Conservation (phyloP, 2,888 invertebrate species). For the Ceramica pisi region DNA sequence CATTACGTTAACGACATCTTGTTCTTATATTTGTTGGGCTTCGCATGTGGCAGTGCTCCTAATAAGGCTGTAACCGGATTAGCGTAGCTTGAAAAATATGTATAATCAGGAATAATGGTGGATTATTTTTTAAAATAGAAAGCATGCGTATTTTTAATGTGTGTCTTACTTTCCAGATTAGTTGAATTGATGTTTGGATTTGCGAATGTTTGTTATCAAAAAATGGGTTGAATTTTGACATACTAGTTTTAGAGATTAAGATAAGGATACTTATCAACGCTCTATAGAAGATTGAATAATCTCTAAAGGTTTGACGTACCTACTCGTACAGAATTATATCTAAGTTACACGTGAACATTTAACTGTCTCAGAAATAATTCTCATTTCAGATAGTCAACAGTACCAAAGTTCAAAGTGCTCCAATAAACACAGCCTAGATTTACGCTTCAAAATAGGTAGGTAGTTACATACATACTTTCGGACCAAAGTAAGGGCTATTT, state of each 20-base stretch:
- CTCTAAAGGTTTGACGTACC: slow-evolving; percentile 6
- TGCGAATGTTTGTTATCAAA: neutral
- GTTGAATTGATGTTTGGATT: slow-evolving; percentile 6
- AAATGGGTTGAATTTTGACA: neutral
- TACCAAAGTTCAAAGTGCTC: slow-evolving; percentile 29
- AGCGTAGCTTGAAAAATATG: slow-evolving; percentile 56
- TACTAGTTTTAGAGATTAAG: slow-evolving; percentile 5
- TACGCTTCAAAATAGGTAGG: neutral
- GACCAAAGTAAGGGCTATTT: slow-evolving; percentile 39
- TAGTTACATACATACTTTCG: neutral
- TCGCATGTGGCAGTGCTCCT: slow-evolving; percentile 74
- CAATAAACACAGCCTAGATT: slow-evolving; percentile 31
- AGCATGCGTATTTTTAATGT: slow-evolving; percentile 42
- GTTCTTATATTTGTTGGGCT: slow-evolving; percentile 74
- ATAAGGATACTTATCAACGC: no score
- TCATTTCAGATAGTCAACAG: slow-evolving; percentile 16
- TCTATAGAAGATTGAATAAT: neutral
- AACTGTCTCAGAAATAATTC: slow-evolving; percentile 22
- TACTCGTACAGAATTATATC: neutral
- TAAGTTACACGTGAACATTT: slow-evolving; percentile 7
- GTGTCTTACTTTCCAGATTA: slow-evolving; percentile 20
- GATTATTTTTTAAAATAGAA: slow-evolving; percentile 28
- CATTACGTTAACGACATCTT: slow-evolving; percentile 63
- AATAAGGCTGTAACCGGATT: slow-evolving; percentile 76
- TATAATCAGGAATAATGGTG: slow-evolving; percentile 24